Conservation (phyloP, 2,888 invertebrate genomes). For the Conus canariensis region DNA sequence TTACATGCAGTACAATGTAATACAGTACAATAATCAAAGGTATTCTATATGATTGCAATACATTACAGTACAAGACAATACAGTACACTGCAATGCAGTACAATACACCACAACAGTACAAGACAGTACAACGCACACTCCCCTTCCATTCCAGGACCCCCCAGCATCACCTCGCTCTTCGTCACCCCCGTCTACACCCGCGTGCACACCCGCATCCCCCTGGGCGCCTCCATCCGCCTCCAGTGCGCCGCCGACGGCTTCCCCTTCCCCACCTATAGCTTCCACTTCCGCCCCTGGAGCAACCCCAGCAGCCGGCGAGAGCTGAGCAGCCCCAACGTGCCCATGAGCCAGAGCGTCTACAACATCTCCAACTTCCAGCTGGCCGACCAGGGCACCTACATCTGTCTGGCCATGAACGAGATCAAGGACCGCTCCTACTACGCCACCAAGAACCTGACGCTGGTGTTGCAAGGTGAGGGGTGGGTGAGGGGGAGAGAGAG, state of each 20-base stretch:
- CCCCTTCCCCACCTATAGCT: slow-evolving; percentile 56
- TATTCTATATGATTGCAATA: background rate
- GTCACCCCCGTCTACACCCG: slow-evolving; percentile 49
- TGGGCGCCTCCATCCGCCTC: slow-evolving; percentile 57
- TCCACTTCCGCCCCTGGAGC: slow-evolving; percentile 55
- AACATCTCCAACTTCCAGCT: slow-evolving; percentile 23
- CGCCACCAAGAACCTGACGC: no score
- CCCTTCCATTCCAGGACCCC: slow-evolving; percentile 51
- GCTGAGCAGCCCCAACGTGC: background rate
- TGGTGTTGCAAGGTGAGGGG: no score
- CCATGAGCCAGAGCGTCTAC: no score
- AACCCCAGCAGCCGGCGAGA: slow-evolving; percentile 44
- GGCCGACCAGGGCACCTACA: slow-evolving; percentile 56
- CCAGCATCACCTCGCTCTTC: slow-evolving; percentile 52
- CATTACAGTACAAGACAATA: background rate
- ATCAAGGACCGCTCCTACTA: no score
- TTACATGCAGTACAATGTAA: no score
- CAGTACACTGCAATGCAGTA: no score
- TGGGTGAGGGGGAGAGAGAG: no score
- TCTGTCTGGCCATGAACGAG: slow-evolving; percentile 49
- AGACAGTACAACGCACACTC: no score
- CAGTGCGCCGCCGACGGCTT: slow-evolving; percentile 61
- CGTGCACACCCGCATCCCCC: slow-evolving; percentile 44
- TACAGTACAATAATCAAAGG: no score
- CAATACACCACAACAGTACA: no score